These are phyloP conservation scores for Stomatorhinus walkeri DNA, from an alignment of 2,797 vertebrate species.

Conservation along the genomic window DNA sequence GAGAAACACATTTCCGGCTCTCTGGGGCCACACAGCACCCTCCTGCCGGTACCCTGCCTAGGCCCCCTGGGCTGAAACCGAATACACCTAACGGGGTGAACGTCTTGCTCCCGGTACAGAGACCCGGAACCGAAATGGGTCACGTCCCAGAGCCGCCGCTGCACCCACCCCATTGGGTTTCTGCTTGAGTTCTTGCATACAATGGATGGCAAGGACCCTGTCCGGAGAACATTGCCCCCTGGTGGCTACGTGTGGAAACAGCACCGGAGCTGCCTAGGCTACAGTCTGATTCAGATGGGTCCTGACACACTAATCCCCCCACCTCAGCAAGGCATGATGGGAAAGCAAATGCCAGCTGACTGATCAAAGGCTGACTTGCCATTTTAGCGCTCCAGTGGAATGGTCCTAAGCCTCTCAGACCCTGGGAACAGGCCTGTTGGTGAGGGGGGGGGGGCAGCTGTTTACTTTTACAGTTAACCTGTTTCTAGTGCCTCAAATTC, in stretches of 20 bases:
- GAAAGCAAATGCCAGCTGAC: constrained; percentile 42
- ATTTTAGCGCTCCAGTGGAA: constrained; percentile 32
- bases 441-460: background rate
- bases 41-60: background rate
- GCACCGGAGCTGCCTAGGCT: background rate
- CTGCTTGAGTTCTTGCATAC: background rate
- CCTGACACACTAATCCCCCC: background rate
- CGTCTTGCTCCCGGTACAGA: background rate
- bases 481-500: background rate
- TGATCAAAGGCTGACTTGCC: constrained; percentile 50
- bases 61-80: background rate
- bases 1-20: constrained; percentile 58
- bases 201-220: background rate
- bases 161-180: background rate
- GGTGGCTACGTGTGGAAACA: background rate
- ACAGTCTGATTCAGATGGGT: background rate
- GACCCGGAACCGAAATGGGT: background rate
- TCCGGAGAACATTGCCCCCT: background rate
- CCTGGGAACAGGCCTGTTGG: background rate
- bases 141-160: background rate
- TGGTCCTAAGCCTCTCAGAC: constrained; percentile 29
- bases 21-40: constrained; percentile 30
- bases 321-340: constrained; percentile 43
- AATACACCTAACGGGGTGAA: background rate
- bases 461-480: background rate